Evolutionary conservation across 2,113 vertebrate species (phyloP).

Genomic region (Onychorhynchus coronatus): DNA sequence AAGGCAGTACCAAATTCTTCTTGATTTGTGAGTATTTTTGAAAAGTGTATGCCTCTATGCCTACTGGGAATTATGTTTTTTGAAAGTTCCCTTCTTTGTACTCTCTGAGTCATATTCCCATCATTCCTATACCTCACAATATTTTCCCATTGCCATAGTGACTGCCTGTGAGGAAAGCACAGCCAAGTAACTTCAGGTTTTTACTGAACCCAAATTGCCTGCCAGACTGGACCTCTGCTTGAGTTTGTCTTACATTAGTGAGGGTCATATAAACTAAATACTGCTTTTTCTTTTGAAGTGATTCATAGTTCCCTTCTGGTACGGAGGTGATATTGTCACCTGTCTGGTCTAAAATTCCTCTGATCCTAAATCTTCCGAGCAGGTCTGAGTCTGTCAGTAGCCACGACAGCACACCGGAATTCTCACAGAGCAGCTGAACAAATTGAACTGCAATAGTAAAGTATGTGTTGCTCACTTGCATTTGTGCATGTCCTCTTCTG

Average conservation of each 20-base stretch:
- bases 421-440: not conserved
- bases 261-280: not conserved
- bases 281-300: not conserved
- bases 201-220: not conserved
- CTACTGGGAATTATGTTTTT: constrained; percentile 55
- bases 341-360: not conserved
- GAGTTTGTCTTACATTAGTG: not conserved
- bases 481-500: not conserved
- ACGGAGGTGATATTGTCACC: not conserved
- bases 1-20: not conserved
- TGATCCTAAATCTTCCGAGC: not conserved
- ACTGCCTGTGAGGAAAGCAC: constrained; percentile 52
- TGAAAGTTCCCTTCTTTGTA: constrained; percentile 54
- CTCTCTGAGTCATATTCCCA: constrained; percentile 75
- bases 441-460: not conserved
- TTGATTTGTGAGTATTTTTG: constrained; percentile 5
- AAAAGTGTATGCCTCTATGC: not conserved
- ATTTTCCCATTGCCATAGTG: constrained; percentile 78
- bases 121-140: constrained; percentile 74
- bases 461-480: not conserved
- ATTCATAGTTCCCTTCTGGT: not conserved
- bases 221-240: not conserved
- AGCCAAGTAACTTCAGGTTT: constrained; percentile 39
- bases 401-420: not conserved
- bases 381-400: not conserved